These are phyloP conservation scores for Papio anubis DNA, from an alignment of 2,113 vertebrate species.

Conservation along the genomic window DNA sequence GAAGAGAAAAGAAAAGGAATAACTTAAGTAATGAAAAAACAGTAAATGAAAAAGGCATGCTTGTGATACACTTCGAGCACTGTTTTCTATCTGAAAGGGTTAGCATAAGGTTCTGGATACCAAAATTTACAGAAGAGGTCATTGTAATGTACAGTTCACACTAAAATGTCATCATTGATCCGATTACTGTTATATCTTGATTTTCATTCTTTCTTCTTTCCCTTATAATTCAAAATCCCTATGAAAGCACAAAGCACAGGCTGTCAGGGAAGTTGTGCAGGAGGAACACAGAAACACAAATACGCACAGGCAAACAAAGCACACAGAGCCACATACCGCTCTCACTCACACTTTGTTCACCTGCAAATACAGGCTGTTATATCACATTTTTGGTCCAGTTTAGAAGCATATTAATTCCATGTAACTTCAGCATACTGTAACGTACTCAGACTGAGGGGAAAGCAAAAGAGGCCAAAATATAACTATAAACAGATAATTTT, in stretches of 20 bases:
- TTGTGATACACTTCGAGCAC: background rate
- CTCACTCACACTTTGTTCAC: background rate
- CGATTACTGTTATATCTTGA: background rate
- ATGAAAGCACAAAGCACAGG: background rate
- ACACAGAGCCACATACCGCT: background rate
- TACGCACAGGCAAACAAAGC: background rate
- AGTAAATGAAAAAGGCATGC: background rate
- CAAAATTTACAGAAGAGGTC: background rate
- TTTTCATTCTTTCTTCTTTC: slow-evolving; percentile 27
- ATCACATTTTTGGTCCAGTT: background rate
- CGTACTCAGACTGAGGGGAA: background rate
- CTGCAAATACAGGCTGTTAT: background rate
- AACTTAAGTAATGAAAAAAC: background rate
- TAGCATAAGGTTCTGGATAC: background rate
- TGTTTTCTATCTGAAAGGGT: background rate
- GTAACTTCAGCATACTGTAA: background rate
- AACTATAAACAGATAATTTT: slow-evolving; percentile 14
- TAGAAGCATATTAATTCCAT: background rate
- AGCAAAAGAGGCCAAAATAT: background rate
- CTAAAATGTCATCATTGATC: background rate
- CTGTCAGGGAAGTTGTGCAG: background rate
- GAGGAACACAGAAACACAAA: background rate
- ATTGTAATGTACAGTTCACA: background rate
- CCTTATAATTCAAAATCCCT: background rate
- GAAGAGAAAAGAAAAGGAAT: too few relatives aligned